Evolutionary conservation across 2,888 invertebrate genomes (phyloP), one percentile per base, ranked within the genome.

Genomic region (Polymixis lichenea): DNA sequence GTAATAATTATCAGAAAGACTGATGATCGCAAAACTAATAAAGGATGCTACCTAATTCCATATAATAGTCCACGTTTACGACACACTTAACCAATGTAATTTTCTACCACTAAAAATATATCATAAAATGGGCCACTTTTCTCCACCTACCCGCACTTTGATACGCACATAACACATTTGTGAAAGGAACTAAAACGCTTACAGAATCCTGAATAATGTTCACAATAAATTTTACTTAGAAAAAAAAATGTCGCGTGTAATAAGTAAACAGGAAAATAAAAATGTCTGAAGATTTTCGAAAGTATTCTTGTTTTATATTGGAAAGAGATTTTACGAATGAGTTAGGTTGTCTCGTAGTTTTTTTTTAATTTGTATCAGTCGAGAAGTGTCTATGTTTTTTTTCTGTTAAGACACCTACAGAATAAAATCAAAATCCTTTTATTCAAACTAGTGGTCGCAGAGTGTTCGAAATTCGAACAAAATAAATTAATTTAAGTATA

Each of bases 221-320:
- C 43, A 64, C 80, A 58, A 79, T 84, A 84, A 76, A 83, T 84
- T 79, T 38, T 79, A 61, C 68, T 76, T 32, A 74, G 51, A 60
- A 86, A 76, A 75, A n/a, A 76, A 65, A 75, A 8, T 58, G 19
- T 19, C 28, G 19, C 1, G 17, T 4, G 13, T 9, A 43, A 9
- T 43, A 22, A 56, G 73, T 70, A 86, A 86, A 84, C 76, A 79
- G 46, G 62, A 43, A 66, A 72, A 84, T 86, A 74, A 83, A 86
- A 76, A 60, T 76, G 69, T 72, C 73, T 62, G 64, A 19, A 62
- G 49, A 49, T 60, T 70, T 49, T 49, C 46, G 15, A 56, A 64
- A 32, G n/a, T 58, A 28, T 73, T 74, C 19, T 46, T 70, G 58
- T n/a, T 6, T 32, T 62, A 5, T 73, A 68, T 65, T 25, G 38